phyloP scores from a whole-genome alignment of 1,140 invertebrate species.

The Yoshiicerus persimilis region DNA sequence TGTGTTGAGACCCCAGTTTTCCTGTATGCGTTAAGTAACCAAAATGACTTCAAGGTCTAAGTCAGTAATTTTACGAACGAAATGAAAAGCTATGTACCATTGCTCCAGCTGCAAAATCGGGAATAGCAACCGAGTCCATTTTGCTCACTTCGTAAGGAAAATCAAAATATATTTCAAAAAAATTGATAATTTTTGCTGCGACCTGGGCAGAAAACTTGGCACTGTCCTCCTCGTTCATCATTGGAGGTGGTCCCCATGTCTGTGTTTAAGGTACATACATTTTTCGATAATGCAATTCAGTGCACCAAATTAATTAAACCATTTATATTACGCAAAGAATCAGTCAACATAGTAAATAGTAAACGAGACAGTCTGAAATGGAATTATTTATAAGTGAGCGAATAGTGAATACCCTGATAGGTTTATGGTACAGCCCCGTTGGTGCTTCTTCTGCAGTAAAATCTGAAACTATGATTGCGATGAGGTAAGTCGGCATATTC shows the following conservation, averaged over 20 bases:
- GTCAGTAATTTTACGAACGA: not conserved
- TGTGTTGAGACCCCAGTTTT: constrained; percentile 53
- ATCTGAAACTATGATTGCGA: constrained; percentile 41
- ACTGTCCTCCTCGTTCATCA: not conserved
- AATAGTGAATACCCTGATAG: not conserved
- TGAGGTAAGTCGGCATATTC: constrained; percentile 30
- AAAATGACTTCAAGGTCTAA: not conserved
- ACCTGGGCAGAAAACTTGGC: constrained; percentile 57
- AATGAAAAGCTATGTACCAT: not conserved
- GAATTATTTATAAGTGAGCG: too few relatives aligned
- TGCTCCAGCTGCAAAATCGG: constrained; percentile 57
- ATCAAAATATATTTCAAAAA: constrained; percentile 61
- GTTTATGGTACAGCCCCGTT: not conserved
- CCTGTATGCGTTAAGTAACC: constrained; percentile 52
- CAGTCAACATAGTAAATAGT: too few relatives aligned
- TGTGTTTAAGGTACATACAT: too few relatives aligned
- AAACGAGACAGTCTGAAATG: too few relatives aligned
- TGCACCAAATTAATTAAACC: too few relatives aligned
- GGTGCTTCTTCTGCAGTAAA: constrained; percentile 14
- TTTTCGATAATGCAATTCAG: too few relatives aligned
- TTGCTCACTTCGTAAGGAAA: constrained; percentile 58
- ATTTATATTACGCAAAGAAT: too few relatives aligned
- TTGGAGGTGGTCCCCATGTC: constrained; percentile 32
- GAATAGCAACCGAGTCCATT: constrained; percentile 62
- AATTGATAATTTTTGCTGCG: constrained; percentile 57